A percentile compares a stretch with the other conserved stretches of the same genome.
phyloP scores from a whole-genome alignment of 2,888 invertebrate species.

The Pachymerium ferrugineum region DNA sequence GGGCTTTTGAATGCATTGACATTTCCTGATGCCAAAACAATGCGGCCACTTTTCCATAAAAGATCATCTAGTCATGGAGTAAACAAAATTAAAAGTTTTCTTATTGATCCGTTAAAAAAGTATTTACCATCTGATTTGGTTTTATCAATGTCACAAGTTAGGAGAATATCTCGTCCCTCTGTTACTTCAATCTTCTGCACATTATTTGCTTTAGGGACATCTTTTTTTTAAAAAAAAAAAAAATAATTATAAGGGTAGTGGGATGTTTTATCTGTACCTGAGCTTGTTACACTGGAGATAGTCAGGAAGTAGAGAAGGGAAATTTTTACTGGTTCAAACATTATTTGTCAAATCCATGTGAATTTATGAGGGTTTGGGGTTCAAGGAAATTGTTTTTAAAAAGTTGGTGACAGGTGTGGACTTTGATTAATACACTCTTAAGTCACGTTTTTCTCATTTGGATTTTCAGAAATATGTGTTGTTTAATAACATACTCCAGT shows the following conservation, averaged over 20 bases:
- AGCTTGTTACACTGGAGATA: neutral
- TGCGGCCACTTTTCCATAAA: neutral
- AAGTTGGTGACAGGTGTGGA: neutral
- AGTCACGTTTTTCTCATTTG: neutral
- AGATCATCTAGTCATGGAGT: neutral
- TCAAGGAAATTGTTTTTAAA: too few species aligned
- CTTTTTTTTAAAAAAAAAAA: neutral
- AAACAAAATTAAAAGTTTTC: neutral
- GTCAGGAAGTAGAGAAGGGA: neutral
- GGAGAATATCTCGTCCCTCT: neutral
- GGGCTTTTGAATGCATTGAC: neutral
- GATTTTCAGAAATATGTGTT: neutral
- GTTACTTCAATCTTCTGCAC: neutral
- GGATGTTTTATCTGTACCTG: neutral
- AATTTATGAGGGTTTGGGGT: neutral
- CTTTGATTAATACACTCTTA: neutral
- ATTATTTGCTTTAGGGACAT: neutral
- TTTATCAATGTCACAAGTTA: neutral
- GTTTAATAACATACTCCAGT: neutral
- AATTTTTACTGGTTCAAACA: neutral
- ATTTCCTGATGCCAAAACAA: conserved; percentile 3
- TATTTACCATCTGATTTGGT: neutral
- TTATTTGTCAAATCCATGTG: neutral
- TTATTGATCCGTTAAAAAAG: neutral
- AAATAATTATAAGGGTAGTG: neutral